These are phyloP conservation scores for Chaenocephalus aceratus DNA, from an alignment of 2,113 vertebrate species.

Conservation along the genomic window DNA sequence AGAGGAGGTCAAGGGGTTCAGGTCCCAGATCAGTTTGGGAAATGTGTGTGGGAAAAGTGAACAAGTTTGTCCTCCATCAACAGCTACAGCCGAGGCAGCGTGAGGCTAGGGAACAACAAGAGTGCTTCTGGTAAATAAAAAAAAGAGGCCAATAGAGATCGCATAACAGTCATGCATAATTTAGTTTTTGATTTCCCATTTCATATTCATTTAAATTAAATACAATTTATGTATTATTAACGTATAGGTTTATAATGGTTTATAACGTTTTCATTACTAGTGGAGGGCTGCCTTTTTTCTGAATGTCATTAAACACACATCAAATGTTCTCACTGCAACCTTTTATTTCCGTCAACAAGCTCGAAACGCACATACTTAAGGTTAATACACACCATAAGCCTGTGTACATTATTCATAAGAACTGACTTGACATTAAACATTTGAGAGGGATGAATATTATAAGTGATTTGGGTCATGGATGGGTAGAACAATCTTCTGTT, in stretches of 20 bases:
- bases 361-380: not conserved
- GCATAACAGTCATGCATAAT: not conserved
- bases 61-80: slow-evolving; percentile 32
- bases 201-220: not conserved
- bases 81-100: slow-evolving; percentile 13
- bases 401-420: slow-evolving; percentile 9
- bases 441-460: slow-evolving; percentile 28
- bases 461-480: slow-evolving; percentile 25
- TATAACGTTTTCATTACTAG: not conserved
- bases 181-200: not conserved
- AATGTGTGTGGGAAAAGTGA: slow-evolving; percentile 22
- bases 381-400: not conserved
- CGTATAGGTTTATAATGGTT: not conserved
- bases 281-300: not conserved
- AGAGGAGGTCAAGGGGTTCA: slow-evolving; percentile 6
- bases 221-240: not conserved
- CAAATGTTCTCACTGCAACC: not conserved
- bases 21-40: slow-evolving; percentile 23
- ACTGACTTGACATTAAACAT: slow-evolving; percentile 27
- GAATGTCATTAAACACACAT: not conserved
- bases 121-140: not conserved
- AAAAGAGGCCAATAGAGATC: not conserved
- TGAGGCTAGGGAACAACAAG: not conserved
- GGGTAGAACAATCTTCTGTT: slow-evolving; percentile 21
- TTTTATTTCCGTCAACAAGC: not conserved